Evolutionary conservation across 1,140 invertebrate species (phyloP).

Genomic region (Vollenhovia emeryi): DNA sequence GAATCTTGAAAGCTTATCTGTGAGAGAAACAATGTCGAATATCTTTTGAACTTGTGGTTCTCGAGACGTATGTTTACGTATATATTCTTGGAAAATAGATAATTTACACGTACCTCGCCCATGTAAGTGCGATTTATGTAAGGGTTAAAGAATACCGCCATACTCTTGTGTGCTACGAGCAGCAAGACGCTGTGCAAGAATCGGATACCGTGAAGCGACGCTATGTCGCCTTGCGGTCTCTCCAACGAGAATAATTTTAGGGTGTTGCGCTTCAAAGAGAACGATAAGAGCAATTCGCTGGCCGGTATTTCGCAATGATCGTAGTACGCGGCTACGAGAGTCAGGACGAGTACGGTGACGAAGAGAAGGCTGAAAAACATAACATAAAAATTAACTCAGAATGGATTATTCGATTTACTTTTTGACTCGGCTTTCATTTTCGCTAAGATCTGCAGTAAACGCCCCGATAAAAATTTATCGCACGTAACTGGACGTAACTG

Average conservation of each 20-base stretch:
- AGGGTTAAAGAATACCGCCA: constrained; percentile 90
- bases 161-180: constrained; percentile 90
- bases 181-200: constrained; percentile 89
- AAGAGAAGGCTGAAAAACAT: constrained; percentile 79
- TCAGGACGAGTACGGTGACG: constrained; percentile 71
- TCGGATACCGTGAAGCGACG: constrained; percentile 89
- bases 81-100: neutral
- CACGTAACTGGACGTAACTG: neutral
- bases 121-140: constrained; percentile 89
- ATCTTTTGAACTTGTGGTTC: neutral
- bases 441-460: neutral
- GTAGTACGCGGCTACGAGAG: constrained; percentile 77
- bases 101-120: constrained; percentile 84
- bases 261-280: constrained; percentile 88
- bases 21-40: neutral
- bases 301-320: constrained; percentile 78
- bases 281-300: constrained; percentile 86
- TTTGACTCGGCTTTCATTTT: neutral
- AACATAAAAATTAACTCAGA: neutral
- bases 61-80: neutral
- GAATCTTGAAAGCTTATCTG: neutral
- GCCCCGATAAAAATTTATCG: neutral
- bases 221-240: constrained; percentile 87
- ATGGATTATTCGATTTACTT: neutral
- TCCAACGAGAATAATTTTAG: constrained; percentile 86